Evolutionary conservation across 2,797 vertebrate genomes (phyloP).

Genomic region (Leptatherina wallacei): DNA sequence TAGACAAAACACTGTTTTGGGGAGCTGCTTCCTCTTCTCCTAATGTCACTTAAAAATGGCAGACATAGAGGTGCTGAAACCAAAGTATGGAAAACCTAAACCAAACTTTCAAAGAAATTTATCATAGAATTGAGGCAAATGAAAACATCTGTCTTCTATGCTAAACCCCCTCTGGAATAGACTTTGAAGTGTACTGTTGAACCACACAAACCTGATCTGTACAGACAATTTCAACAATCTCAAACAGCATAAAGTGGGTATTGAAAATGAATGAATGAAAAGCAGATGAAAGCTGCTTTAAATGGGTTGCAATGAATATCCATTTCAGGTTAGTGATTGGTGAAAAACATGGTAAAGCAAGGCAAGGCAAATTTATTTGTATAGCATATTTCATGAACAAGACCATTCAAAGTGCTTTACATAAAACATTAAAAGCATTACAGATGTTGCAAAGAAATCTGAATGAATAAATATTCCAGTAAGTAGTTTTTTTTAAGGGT

Average conservation of each 20-base stretch:
- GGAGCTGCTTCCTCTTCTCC: neutral
- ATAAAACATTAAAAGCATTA: too few species aligned
- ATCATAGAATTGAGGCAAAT: neutral
- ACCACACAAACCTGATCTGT: too few species aligned
- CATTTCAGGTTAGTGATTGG: neutral
- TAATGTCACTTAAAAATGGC: neutral
- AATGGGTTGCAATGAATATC: neutral
- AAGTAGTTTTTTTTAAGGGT: too few species aligned
- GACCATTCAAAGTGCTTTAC: too few species aligned
- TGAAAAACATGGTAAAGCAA: neutral
- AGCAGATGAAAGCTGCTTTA: neutral
- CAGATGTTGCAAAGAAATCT: too few species aligned
- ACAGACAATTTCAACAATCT: neutral
- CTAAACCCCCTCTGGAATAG: neutral
- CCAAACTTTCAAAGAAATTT: neutral
- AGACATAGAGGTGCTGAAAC: neutral
- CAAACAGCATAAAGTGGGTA: neutral
- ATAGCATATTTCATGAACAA: too few species aligned
- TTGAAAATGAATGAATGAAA: neutral
- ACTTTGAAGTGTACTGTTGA: neutral
- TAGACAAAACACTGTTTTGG: too few species aligned
- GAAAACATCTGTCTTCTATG: neutral
- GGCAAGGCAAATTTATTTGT: too few species aligned
- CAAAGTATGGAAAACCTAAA: neutral
- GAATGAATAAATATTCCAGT: too few species aligned